phyloP scores from a whole-genome alignment of 1,140 invertebrate genomes.

The Lucilia sericata region DNA sequence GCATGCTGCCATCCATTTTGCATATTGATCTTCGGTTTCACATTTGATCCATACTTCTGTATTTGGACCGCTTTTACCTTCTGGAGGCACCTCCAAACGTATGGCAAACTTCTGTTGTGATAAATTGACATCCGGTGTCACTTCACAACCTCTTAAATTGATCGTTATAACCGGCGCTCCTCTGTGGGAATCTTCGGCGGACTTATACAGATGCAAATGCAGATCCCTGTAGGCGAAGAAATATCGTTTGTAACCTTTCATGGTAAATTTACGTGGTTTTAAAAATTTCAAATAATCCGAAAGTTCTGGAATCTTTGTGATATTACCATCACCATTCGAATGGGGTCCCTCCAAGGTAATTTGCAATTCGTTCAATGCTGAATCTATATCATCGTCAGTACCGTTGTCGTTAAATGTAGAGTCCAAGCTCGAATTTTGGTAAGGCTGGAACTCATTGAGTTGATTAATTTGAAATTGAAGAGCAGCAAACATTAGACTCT shows the following conservation, averaged over 20 bases:
- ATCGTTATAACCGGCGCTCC: conserved; percentile 75
- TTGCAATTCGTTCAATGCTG: conserved; percentile 89
- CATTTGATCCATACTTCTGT: conserved; percentile 95
- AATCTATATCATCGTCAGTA: conserved; percentile 87
- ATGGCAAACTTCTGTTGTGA: conserved; percentile 93
- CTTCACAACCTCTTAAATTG: conserved; percentile 90
- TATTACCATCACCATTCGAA: conserved; percentile 75
- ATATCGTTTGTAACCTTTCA: conserved; percentile 90
- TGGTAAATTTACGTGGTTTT: conserved; percentile 90
- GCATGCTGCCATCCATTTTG: conserved; percentile 98
- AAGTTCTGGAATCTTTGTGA: conserved; percentile 90
- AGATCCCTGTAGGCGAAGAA: conserved; percentile 92
- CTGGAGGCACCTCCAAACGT: conserved; percentile 92
- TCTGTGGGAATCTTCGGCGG: conserved; percentile 78
- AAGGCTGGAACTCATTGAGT: conserved; percentile 82
- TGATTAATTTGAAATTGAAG: conserved; percentile 96
- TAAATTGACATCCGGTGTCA: conserved; percentile 96
- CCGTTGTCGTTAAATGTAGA: conserved; percentile 61
- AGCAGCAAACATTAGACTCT: conserved; percentile 98
- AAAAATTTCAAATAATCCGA: conserved; percentile 88
- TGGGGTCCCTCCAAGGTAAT: conserved; percentile 84
- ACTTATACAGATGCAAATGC: conserved; percentile 68
- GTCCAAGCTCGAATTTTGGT: conserved; percentile 58
- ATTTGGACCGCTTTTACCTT: conserved; percentile 79
- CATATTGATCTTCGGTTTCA: conserved; percentile 96